A percentile compares a stretch with the other conserved stretches of the same genome.
These are phyloP conservation scores for Periophthalmodon schlosseri DNA, from an alignment of 2,113 vertebrate species.

Conservation along the genomic window DNA sequence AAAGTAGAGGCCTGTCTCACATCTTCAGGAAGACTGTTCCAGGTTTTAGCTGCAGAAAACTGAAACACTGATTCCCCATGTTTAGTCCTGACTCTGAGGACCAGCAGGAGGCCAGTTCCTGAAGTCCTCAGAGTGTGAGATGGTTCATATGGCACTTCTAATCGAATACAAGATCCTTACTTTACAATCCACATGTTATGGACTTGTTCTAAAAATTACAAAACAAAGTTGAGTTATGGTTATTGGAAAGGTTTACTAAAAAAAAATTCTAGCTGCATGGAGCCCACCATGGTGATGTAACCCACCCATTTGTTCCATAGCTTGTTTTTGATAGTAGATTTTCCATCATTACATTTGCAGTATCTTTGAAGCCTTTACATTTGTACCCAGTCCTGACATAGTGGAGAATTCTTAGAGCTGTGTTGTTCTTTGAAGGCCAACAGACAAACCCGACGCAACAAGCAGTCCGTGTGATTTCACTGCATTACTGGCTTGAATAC, in stretches of 20 bases:
- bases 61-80: too few species aligned
- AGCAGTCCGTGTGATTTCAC: background rate
- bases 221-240: background rate
- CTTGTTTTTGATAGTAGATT: slow-evolving; percentile 17
- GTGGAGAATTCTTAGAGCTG: slow-evolving; percentile 14
- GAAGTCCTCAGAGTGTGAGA: too few species aligned
- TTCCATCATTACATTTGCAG: slow-evolving; percentile 26
- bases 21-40: too few species aligned
- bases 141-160: too few species aligned
- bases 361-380: slow-evolving; percentile 29
- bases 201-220: background rate
- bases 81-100: too few species aligned
- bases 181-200: background rate
- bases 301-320: background rate
- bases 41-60: too few species aligned
- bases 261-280: background rate
- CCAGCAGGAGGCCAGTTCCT: too few species aligned
- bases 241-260: background rate
- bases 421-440: slow-evolving; percentile 12
- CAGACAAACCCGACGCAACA: slow-evolving; percentile 4
- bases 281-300: background rate
- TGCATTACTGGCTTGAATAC: background rate
- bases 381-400: background rate
- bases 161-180: too few species aligned
- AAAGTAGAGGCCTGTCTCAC: too few species aligned